These are phyloP conservation scores for Gastrophryne carolinensis DNA, from an alignment of 2,797 vertebrate genomes.

Conservation along the genomic window DNA sequence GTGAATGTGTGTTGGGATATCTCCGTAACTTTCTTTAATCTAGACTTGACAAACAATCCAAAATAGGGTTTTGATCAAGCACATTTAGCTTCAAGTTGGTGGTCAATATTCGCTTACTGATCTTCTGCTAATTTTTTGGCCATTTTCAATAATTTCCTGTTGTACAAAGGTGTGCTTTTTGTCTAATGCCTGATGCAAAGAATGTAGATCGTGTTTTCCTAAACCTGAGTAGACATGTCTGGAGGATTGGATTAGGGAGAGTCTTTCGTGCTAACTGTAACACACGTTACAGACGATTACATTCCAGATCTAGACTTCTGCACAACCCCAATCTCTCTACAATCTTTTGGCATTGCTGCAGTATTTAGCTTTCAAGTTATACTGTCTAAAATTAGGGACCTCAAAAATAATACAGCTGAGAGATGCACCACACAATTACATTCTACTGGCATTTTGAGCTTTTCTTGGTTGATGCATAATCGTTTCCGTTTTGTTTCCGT, in stretches of 20 bases:
- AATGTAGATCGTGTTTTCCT: slow-evolving; percentile 1
- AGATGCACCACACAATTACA: neutral
- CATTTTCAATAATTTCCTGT: too few relatives aligned
- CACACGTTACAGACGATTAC: neutral
- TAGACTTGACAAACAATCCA: too few relatives aligned
- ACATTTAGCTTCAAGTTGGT: too few relatives aligned
- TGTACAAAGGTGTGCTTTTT: too few relatives aligned
- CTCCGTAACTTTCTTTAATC: too few relatives aligned
- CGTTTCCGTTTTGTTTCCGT: too few relatives aligned
- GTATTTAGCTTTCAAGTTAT: neutral
- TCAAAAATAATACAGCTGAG: neutral
- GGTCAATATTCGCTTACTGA: too few relatives aligned
- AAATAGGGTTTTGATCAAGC: too few relatives aligned
- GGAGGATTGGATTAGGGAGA: neutral
- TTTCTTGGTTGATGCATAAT: neutral
- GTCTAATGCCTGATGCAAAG: neutral
- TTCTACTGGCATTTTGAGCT: too few relatives aligned
- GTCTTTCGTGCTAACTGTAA: neutral
- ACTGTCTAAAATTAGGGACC: neutral
- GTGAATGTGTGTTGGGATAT: too few relatives aligned
- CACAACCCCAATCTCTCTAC: neutral
- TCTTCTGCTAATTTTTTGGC: too few relatives aligned
- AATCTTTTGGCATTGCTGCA: neutral
- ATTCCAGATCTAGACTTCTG: neutral
- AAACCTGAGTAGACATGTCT: slow-evolving; percentile 32